Evolutionary conservation across 2,797 vertebrate genomes (phyloP), one percentile per base, ranked within the genome.

Genomic region (Sebastes nivosus): DNA sequence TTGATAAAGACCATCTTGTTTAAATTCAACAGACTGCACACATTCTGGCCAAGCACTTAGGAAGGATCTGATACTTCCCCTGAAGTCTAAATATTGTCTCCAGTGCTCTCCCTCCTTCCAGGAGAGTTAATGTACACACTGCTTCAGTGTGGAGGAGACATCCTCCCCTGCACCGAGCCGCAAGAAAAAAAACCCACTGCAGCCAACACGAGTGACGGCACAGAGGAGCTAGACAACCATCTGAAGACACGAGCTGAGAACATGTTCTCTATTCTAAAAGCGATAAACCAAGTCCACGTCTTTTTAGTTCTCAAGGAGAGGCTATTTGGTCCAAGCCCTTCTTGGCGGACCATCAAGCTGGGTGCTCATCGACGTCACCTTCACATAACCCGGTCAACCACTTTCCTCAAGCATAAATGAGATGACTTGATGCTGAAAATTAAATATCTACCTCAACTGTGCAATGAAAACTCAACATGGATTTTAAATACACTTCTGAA

Each of bases 1-100:
- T 65, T 25, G 66, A 92, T 86, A 80, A 91, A 73, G 65, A 59
- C 63, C 65, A 25, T 65, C 57, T 80, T 85, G 87, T 83, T 85
- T 76, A 75, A 83, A 65, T 67, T 70, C 38, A 85, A 52, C 46
- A 57, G 52, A 36, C 34, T 66, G 57, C 60, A 80, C 29, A 65
- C 30, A 71, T 74, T 74, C 30, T 57, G 32, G 46, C 58, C 42
- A 18, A 73, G 79, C 80, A 86, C 85, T 85, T 46, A 77, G 70
- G 72, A 87, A 65, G 30, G 67, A 88, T 67, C 64, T 8, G 75
- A 78, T 79, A 82, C 73, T 81, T 87, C 77, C 76, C 80, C 67
- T 42, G 7, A 75, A 64, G 67, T 80, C 75, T 74, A 78, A 86
- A 89, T 80, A 81, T 34, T 55, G 67, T 80, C 75, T 63, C 64